Percentiles rank a stretch among this genome's conserved stretches.
phyloP scores from a whole-genome alignment of 2,888 invertebrate species.

The Drosophila basisetae region DNA sequence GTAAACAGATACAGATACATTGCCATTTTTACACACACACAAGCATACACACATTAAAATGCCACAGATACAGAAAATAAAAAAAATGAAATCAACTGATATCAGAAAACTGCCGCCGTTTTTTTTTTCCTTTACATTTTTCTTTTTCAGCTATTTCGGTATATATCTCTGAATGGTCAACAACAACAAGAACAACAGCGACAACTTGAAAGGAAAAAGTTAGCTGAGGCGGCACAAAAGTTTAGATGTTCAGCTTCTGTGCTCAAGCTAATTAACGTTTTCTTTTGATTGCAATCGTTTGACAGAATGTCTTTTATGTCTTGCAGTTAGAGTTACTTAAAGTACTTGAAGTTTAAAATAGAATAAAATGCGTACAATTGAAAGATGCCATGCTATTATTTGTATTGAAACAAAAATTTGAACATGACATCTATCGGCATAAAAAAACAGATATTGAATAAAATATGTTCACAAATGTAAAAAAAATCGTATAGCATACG shows the following conservation, averaged over 20 bases:
- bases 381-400: background rate
- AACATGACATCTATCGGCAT: background rate
- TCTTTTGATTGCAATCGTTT: constrained; percentile 42
- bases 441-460: background rate
- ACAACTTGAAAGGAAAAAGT: constrained; percentile 30
- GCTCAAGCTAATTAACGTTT: constrained; percentile 49
- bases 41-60: constrained; percentile 13
- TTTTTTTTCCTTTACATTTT: constrained; percentile 7
- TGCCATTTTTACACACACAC: constrained; percentile 17
- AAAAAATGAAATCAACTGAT: constrained; percentile 40
- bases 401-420: background rate
- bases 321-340: background rate
- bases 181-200: constrained; percentile 13
- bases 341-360: background rate
- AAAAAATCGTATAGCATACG: background rate
- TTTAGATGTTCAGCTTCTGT: constrained; percentile 31
- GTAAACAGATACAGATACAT: constrained; percentile 58
- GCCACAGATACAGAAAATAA: constrained; percentile 30
- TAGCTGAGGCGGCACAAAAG: constrained; percentile 38
- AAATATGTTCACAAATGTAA: background rate
- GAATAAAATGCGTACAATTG: background rate
- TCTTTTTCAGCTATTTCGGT: constrained; percentile 18
- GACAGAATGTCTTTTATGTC: constrained; percentile 41
- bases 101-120: constrained; percentile 50
- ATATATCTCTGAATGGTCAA: constrained; percentile 15